Conservation (phyloP, 2,797 vertebrate genomes). For the Holocentrus rufus region DNA sequence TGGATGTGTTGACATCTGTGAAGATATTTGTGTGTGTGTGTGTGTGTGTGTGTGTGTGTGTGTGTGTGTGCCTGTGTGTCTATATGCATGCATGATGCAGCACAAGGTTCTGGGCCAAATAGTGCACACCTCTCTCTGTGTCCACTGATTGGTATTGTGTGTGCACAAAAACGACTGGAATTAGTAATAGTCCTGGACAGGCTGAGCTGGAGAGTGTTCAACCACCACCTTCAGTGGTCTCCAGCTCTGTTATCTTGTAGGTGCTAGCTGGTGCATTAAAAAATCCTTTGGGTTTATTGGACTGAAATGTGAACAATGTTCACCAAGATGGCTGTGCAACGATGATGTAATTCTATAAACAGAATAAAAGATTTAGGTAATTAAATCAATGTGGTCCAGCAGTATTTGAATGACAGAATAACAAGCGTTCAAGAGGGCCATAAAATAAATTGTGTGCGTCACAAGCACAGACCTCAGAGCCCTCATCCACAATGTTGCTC, state of each 20-base stretch:
- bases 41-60: background rate
- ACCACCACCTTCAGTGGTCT: slow-evolving; percentile 5
- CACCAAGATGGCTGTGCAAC: too few species aligned
- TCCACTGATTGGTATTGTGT: background rate
- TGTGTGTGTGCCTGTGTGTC: background rate
- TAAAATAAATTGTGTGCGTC: too few species aligned
- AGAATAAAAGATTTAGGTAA: too few species aligned
- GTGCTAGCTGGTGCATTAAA: background rate
- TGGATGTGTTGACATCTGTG: background rate
- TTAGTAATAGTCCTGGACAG: slow-evolving; percentile 6
- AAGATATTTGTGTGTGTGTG: background rate
- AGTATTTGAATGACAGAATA: too few species aligned
- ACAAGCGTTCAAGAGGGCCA: too few species aligned
- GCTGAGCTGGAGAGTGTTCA: slow-evolving; percentile 10
- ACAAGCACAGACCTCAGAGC: too few species aligned
- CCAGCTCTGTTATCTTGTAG: slow-evolving; percentile 25
- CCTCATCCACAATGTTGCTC: too few species aligned
- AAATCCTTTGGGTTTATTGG: too few species aligned
- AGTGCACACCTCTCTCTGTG: background rate
- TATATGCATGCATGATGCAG: background rate
- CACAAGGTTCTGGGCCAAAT: background rate
- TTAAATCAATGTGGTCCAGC: too few species aligned
- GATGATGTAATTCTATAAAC: too few species aligned
- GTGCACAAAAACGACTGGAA: background rate
- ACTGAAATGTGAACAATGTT: too few species aligned